phyloP scores from a whole-genome alignment of 2,888 invertebrate species.

The Chironomus tentans region DNA sequence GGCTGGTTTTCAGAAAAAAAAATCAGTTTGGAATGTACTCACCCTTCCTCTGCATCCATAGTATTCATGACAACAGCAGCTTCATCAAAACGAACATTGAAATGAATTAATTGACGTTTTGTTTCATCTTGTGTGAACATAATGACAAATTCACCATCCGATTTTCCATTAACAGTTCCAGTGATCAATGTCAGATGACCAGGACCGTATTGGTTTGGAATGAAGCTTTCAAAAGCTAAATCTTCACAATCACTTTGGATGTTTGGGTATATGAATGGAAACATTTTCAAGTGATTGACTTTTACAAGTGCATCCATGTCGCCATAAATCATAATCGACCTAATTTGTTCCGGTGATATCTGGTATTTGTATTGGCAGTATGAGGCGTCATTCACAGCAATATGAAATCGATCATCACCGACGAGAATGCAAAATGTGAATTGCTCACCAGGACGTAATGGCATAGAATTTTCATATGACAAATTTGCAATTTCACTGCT shows the following conservation, averaged over 20 bases:
- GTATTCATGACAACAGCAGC: constrained; percentile 38
- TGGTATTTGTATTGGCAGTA: constrained; percentile 39
- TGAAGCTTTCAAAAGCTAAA: constrained; percentile 39
- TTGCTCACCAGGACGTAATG: constrained; percentile 12
- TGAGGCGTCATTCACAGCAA: constrained; percentile 39
- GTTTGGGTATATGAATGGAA: constrained; percentile 40
- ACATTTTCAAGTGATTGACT: constrained; percentile 40
- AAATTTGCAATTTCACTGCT: not conserved
- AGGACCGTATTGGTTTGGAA: constrained; percentile 38
- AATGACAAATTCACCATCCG: constrained; percentile 39
- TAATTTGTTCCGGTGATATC: constrained; percentile 34
- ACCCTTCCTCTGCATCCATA: constrained; percentile 40
- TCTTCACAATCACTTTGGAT: constrained; percentile 36
- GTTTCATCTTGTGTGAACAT: constrained; percentile 39
- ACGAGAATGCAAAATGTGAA: constrained; percentile 27
- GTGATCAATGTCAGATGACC: constrained; percentile 39
- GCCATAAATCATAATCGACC: constrained; percentile 36
- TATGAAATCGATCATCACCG: constrained; percentile 34
- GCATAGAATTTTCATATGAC: not conserved
- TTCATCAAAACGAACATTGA: constrained; percentile 39
- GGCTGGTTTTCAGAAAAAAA: not conserved
- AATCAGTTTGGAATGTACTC: constrained; percentile 19
- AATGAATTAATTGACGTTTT: constrained; percentile 39
- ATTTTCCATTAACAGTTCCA: constrained; percentile 39
- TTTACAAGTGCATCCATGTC: constrained; percentile 41